Percentiles rank a stretch among this genome's conserved stretches.
Evolutionary conservation across 1,140 invertebrate genomes (phyloP).

Genomic region (Chelonus insularis): DNA sequence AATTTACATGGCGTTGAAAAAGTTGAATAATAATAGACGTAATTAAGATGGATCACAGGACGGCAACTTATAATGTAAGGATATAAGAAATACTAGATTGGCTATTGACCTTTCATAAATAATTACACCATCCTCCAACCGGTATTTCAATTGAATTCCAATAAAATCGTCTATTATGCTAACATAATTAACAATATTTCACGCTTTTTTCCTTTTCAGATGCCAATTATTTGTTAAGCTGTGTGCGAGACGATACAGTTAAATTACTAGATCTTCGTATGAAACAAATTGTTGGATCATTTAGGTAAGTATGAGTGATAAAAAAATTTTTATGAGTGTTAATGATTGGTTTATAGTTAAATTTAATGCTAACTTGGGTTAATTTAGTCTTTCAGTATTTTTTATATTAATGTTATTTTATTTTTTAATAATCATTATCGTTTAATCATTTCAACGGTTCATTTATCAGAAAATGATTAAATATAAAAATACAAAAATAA

Average conservation of each 20-base stretch:
- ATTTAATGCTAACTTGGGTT: too few relatives aligned
- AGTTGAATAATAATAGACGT: background rate
- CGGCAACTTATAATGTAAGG: background rate
- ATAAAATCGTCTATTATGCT: constrained; percentile 1
- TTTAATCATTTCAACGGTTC: too few relatives aligned
- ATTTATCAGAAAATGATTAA: too few relatives aligned
- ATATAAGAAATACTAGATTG: background rate
- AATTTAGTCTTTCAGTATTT: too few relatives aligned
- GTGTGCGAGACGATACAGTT: constrained; percentile 92
- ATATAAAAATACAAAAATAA: too few relatives aligned
- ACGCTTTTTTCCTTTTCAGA: constrained; percentile 67
- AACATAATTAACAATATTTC: constrained; percentile 22
- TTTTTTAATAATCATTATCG: too few relatives aligned
- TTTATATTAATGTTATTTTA: too few relatives aligned
- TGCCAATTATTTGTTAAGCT: constrained; percentile 85
- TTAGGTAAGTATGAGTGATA: constrained; percentile 78
- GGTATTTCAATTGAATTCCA: constrained; percentile 7
- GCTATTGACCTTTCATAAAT: constrained; percentile 5
- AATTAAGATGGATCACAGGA: constrained; percentile 15
- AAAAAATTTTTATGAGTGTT: too few relatives aligned
- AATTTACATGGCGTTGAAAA: too few relatives aligned
- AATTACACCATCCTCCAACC: constrained; percentile 19
- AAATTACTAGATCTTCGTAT: constrained; percentile 92
- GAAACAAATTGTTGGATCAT: constrained; percentile 88
- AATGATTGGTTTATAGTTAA: too few relatives aligned